A percentile compares a stretch with the other conserved stretches of the same genome.
These are phyloP conservation scores for Suricata suricatta DNA, from an alignment of 2,113 vertebrate genomes.

Conservation along the genomic window DNA sequence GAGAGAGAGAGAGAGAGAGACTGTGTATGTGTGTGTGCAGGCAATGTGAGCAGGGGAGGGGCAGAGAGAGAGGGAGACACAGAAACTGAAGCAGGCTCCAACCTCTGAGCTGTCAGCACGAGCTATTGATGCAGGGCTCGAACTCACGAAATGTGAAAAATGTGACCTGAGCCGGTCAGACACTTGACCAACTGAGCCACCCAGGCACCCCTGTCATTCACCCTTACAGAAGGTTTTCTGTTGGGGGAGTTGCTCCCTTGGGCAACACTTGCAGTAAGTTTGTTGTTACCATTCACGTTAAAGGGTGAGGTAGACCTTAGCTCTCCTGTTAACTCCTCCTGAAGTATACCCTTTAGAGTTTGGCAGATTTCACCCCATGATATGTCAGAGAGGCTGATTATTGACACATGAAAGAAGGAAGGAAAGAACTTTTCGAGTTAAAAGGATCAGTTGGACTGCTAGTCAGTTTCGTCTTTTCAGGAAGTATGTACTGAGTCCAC, in stretches of 20 bases:
- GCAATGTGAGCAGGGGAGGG: no score
- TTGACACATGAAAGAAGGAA: not conserved
- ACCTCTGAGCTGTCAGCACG: no score
- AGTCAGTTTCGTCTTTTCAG: not conserved
- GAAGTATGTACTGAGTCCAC: not conserved
- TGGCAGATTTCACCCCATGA: not conserved
- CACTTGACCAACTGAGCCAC: no score
- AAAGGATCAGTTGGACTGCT: not conserved
- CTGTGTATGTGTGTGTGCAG: no score
- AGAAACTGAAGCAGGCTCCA: no score
- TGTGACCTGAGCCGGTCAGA: no score
- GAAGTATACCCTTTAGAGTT: not conserved
- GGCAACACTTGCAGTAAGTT: no score
- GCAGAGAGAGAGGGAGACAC: no score
- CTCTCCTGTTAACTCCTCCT: not conserved
- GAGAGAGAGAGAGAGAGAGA: no score
- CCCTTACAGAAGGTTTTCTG: not conserved
- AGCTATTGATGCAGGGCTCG: no score
- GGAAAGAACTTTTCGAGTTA: not conserved
- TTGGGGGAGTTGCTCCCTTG: not conserved
- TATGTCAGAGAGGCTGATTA: not conserved
- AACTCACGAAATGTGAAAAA: no score
- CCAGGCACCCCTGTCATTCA: not conserved
- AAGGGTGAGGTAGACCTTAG: not conserved
- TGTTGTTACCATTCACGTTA: not conserved